phyloP scores from a whole-genome alignment of 2,113 vertebrate genomes.

The Cisticola juncidis region DNA sequence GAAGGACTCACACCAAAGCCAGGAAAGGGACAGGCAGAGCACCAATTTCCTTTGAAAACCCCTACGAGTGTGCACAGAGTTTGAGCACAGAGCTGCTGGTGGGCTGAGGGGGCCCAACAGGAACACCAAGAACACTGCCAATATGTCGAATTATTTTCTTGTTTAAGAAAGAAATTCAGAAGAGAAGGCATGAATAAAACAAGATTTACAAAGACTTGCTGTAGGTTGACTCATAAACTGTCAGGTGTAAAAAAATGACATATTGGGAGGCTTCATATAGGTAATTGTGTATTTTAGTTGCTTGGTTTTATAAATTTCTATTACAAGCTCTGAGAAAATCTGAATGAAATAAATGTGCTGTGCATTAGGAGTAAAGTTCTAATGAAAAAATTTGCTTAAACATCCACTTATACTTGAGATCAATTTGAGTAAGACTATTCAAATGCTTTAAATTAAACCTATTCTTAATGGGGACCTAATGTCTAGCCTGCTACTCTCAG shows the following conservation, averaged over 20 bases:
- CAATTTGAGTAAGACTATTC: neutral
- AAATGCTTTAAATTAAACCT: neutral
- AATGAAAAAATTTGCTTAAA: neutral
- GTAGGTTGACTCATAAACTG: neutral
- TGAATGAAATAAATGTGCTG: neutral
- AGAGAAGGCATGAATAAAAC: neutral
- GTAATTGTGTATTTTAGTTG: neutral
- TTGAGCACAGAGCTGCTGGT: neutral
- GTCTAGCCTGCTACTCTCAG: neutral
- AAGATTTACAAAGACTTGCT: neutral
- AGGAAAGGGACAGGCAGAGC: neutral
- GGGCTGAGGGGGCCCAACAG: neutral
- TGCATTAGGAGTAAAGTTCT: neutral
- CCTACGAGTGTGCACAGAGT: neutral
- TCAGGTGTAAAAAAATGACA: fast-evolving
- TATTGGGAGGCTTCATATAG: neutral
- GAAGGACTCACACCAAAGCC: neutral
- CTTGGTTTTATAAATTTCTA: neutral
- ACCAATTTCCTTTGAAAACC: neutral
- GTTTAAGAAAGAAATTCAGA: neutral
- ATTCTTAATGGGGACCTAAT: neutral
- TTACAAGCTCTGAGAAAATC: neutral
- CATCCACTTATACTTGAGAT: neutral
- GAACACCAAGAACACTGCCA: neutral
- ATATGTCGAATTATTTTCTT: neutral